Evolutionary conservation across 1,140 invertebrate genomes (phyloP), one percentile per base, ranked within the genome.

Genomic region (Anthonomus grandis): DNA sequence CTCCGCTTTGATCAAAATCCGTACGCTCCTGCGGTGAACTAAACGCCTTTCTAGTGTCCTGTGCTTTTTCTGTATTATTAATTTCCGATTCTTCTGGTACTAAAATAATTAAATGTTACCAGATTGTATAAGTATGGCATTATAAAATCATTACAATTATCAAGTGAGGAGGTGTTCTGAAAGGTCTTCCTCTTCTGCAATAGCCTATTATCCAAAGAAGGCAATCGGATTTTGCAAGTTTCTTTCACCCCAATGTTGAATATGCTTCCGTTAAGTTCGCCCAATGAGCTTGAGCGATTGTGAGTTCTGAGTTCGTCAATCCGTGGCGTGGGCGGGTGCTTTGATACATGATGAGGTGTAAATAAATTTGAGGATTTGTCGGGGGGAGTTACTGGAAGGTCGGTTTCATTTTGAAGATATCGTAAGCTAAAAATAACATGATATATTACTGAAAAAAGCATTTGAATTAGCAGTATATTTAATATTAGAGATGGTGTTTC

Each of bases 341-440:
- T 49, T 53, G 51, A 34, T 42, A 41, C 9, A 49, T 45, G 13
- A 59, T 27, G 52, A 54, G 8, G 59, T 46, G 15, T 36, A 52
- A 45, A 53, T 52, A 21, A 58, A 50, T 52, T 62, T 64, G 37
- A n/a, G n/a, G n/a, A n/a, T n/a, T 51, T 57, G 13, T 68, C 62
- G 18, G 56, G 49, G 38, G 64, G 48, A 15, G 63, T 58, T n/a
- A 54, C 21, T 23, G 65, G 56, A 34, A 65, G 50, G 13, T 73
- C 70, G 5, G 64, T 62, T 59, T 71, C 67, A 55, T 64, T 66
- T 68, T 77, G 75, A 12, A 78, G 64, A 63, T 78, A 78, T 19
- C 70, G 67, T 31, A 79, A 68, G 42, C 78, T 78, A 47, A 48
- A 70, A 31, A 17, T 17, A 38, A 38, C 23, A 49, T 21, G n/a